Percentiles rank a stretch among this genome's conserved stretches.
Conservation (phyloP, 2,113 vertebrate species). For the Phodopus roborovskii region DNA sequence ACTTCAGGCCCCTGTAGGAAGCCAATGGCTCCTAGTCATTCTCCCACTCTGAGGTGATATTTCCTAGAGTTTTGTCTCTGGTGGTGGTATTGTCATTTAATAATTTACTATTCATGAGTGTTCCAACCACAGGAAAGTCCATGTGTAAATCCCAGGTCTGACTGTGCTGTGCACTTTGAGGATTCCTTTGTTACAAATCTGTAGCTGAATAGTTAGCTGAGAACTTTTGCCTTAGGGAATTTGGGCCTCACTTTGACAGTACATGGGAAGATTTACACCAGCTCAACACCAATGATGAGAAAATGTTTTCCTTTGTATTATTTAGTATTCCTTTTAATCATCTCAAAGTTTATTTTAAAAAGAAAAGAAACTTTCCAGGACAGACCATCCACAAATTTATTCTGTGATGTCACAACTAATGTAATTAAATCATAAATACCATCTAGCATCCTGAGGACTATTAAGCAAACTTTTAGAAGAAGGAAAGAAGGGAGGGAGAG, state of each 20-base stretch:
- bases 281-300: neutral
- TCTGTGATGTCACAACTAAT: neutral
- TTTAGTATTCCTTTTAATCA: neutral
- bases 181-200: no score
- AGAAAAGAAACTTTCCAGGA: neutral
- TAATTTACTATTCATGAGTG: neutral
- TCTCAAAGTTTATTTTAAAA: neutral
- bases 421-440: neutral
- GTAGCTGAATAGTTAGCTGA: no score
- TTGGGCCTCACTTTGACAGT: no score
- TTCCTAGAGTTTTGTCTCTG: neutral
- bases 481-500: neutral
- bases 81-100: no score
- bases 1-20: neutral
- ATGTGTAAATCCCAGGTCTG: no score
- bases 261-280: accelerated
- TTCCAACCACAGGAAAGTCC: neutral
- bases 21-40: accelerated
- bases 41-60: neutral
- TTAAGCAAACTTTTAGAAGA: neutral
- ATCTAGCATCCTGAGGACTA: no score
- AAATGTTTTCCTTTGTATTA: neutral
- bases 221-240: neutral
- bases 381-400: neutral
- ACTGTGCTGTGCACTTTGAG: no score